These are phyloP conservation scores for Muscicapa adusta DNA, from an alignment of 2,113 vertebrate genomes.

Conservation along the genomic window DNA sequence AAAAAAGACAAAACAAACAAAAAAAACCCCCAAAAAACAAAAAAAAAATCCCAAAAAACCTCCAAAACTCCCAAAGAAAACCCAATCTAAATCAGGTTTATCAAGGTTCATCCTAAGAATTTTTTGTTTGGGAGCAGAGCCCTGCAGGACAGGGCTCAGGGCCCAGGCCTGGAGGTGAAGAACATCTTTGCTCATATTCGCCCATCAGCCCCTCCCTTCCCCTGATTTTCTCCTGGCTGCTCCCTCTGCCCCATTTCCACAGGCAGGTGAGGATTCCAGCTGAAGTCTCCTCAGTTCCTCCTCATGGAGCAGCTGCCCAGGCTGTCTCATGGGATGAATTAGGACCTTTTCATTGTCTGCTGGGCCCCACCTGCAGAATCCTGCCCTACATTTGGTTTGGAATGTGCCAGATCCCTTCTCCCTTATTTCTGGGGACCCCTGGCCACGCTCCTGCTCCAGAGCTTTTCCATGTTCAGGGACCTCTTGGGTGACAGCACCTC, in stretches of 20 bases:
- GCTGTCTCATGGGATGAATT: not conserved
- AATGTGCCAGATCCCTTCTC: not conserved
- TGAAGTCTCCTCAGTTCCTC: not conserved
- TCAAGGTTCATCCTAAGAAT: not conserved
- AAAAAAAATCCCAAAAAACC: rapidly evolving
- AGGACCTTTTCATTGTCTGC: not conserved
- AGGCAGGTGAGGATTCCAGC: not conserved
- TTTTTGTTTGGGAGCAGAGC: not conserved
- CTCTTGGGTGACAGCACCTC: not conserved
- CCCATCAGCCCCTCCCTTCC: not conserved
- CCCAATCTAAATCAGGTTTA: not conserved
- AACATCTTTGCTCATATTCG: not conserved
- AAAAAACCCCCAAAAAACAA: too few species aligned
- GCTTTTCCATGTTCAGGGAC: not conserved
- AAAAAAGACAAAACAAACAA: too few species aligned
- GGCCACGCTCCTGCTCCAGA: not conserved
- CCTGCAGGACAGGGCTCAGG: not conserved
- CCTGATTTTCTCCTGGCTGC: not conserved
- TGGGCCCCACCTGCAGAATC: not conserved
- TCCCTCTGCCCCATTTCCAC: not conserved
- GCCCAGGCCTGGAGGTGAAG: not conserved
- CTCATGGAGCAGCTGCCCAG: not conserved
- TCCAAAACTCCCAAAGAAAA: too few species aligned
- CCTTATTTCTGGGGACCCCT: not conserved
- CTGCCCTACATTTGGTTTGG: not conserved